A percentile compares a stretch with the other conserved stretches of the same genome.
Evolutionary conservation across 2,113 vertebrate genomes (phyloP).

Genomic region (Ifrita kowaldi): DNA sequence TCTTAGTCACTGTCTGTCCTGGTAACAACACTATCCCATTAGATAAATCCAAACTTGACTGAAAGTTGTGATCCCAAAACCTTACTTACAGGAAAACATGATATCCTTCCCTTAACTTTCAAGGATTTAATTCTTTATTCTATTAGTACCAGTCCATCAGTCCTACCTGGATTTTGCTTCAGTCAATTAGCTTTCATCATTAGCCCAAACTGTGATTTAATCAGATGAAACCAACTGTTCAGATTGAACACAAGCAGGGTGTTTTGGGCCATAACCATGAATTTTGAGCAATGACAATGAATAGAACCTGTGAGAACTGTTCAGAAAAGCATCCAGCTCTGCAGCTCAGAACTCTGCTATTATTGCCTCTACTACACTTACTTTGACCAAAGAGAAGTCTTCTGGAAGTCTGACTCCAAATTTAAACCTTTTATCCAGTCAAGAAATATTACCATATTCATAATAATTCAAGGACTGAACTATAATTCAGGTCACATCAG

Average conservation of each 20-base stretch:
- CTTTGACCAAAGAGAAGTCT: neutral
- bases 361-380: neutral
- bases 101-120: neutral
- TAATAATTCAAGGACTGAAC: neutral
- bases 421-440: neutral
- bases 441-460: neutral
- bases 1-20: neutral
- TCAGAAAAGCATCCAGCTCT: neutral
- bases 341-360: accelerated
- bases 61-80: neutral
- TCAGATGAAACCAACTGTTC: neutral
- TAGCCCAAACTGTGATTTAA: neutral
- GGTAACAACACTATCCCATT: neutral
- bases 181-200: neutral
- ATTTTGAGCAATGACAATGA: neutral
- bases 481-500: neutral
- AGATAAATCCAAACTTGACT: neutral
- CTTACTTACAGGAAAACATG: neutral
- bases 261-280: neutral
- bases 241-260: neutral
- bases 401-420: neutral
- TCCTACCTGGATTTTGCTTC: neutral
- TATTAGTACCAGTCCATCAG: neutral
- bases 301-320: neutral
- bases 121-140: neutral